Evolutionary conservation across 2,888 invertebrate species (phyloP), one percentile per base, ranked within the genome.

Genomic region (Lasioglossum calceatum): DNA sequence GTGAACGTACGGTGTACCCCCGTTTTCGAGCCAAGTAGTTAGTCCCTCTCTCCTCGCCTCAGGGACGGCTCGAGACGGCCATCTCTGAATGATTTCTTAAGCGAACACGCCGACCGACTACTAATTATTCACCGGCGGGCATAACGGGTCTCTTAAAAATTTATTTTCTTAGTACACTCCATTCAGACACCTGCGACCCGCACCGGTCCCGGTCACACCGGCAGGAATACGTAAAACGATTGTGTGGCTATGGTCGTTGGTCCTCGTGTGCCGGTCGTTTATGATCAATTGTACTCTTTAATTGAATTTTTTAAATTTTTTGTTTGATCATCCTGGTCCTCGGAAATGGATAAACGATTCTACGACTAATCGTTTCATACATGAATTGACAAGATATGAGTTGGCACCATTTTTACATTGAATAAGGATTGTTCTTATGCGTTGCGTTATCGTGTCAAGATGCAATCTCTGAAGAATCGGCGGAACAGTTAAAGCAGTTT

Each of bases 1-100:
- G 89, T 86, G 91, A 91, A 89, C 81, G 90, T 88, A 88, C 88
- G 87, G 90, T 90, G 75, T 90, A 87, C 74, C 90, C 89, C 89
- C 90, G 81, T 92, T 91, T 92, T 87, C 79, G 86, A 85, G 85
- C 75, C 87, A 75, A 88, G 89, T 87, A 86, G 89, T 83, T 85
- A 80, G 78, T 87, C 91, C 92, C 91, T 87, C 91, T 90, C 90
- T 88, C 86, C 77, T 85, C 47, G 12, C 67, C 14, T 82, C 91
- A 92, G 91, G 88, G 84, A 85, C 90, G 91, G 84, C 85, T 83
- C 86, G 78, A 87, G 75, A 54, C 71, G 36, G 27, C 27, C 71
- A 19, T 80, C 42, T 42, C 61, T 76, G 67, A 88, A 85, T 81
- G 80, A 88, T 67, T 88, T 75, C 76, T 79, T 73, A 74, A 84